phyloP scores from a whole-genome alignment of 2,888 invertebrate species.

The Lingula anatina region DNA sequence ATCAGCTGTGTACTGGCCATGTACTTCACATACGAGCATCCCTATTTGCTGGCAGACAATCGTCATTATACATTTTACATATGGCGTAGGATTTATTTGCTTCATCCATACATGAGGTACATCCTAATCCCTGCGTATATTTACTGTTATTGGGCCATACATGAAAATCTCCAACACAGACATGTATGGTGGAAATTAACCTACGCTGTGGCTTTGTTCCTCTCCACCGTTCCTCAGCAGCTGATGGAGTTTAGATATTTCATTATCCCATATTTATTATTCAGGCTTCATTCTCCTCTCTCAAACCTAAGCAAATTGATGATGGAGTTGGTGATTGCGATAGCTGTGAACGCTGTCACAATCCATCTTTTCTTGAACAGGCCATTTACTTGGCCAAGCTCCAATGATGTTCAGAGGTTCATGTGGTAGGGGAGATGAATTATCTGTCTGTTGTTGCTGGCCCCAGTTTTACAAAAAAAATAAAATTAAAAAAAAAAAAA shows the following conservation, averaged over 20 bases:
- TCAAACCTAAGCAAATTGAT: slow-evolving; percentile 56
- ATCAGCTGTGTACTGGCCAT: slow-evolving; percentile 23
- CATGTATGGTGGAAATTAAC: slow-evolving; percentile 53
- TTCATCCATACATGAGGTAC: slow-evolving; percentile 65
- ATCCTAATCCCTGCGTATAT: slow-evolving; percentile 63
- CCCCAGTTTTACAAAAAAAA: too few relatives aligned
- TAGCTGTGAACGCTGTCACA: slow-evolving; percentile 65
- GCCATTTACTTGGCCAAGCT: slow-evolving; percentile 73
- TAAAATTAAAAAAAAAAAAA: too few relatives aligned
- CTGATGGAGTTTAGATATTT: slow-evolving; percentile 94
- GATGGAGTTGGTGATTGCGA: slow-evolving; percentile 64
- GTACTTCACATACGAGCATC: slow-evolving; percentile 72
- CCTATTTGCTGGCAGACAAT: slow-evolving; percentile 91
- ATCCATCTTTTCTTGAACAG: slow-evolving; percentile 74
- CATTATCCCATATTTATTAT: slow-evolving; percentile 79
- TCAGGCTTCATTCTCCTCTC: slow-evolving; percentile 62
- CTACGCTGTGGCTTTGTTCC: slow-evolving; percentile 60
- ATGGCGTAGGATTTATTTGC: slow-evolving; percentile 80
- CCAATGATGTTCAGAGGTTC: slow-evolving; percentile 71
- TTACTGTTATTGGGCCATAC: slow-evolving; percentile 45
- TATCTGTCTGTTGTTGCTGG: too few relatives aligned
- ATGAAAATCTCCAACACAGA: slow-evolving; percentile 23
- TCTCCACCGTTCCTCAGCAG: slow-evolving; percentile 73
- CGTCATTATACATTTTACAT: slow-evolving; percentile 93
- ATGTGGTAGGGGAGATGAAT: slow-evolving; percentile 77